Percentiles rank a stretch among this genome's conserved stretches.
Conservation (phyloP, 2,888 invertebrate genomes). For the Oscheius sp. region DNA sequence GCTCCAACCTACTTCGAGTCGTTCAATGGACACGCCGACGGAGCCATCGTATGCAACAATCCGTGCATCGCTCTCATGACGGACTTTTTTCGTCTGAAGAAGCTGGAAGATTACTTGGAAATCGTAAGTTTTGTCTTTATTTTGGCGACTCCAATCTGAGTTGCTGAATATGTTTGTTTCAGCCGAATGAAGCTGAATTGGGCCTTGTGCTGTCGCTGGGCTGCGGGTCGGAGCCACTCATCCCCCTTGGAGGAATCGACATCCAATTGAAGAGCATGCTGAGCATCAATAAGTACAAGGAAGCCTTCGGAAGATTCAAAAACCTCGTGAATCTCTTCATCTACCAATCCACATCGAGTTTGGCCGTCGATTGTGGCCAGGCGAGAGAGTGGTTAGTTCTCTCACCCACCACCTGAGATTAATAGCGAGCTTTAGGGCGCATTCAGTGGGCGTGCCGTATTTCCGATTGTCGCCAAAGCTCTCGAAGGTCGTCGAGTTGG, state of each 20-base stretch:
- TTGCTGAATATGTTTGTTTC: too few species aligned
- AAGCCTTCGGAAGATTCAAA: conserved; percentile 76
- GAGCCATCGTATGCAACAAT: conserved; percentile 51
- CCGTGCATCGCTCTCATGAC: conserved; percentile 45
- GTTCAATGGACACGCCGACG: conserved; percentile 47
- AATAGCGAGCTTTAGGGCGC: too few species aligned
- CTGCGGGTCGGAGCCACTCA: conserved; percentile 73
- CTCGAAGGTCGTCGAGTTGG: conserved; percentile 85
- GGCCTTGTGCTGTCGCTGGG: conserved; percentile 83
- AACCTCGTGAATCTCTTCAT: conserved; percentile 85
- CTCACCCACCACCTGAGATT: too few species aligned
- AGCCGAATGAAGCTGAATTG: conserved; percentile 73
- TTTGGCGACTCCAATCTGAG: too few species aligned
- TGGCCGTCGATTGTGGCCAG: conserved; percentile 79
- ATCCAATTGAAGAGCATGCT: conserved; percentile 28
- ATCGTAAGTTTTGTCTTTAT: too few species aligned
- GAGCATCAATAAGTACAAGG: background rate
- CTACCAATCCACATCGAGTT: conserved; percentile 74
- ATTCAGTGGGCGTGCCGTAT: conserved; percentile 84
- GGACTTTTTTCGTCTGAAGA: conserved; percentile 43
- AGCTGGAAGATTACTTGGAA: conserved; percentile 41
- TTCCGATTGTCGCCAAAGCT: conserved; percentile 83
- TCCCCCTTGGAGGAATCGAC: conserved; percentile 67
- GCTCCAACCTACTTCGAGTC: conserved; percentile 47
- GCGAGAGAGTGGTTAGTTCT: conserved; percentile 94